Percentiles rank a stretch among this genome's conserved stretches.
Evolutionary conservation across 2,113 vertebrate genomes (phyloP).

Genomic region (Piaya cayana): DNA sequence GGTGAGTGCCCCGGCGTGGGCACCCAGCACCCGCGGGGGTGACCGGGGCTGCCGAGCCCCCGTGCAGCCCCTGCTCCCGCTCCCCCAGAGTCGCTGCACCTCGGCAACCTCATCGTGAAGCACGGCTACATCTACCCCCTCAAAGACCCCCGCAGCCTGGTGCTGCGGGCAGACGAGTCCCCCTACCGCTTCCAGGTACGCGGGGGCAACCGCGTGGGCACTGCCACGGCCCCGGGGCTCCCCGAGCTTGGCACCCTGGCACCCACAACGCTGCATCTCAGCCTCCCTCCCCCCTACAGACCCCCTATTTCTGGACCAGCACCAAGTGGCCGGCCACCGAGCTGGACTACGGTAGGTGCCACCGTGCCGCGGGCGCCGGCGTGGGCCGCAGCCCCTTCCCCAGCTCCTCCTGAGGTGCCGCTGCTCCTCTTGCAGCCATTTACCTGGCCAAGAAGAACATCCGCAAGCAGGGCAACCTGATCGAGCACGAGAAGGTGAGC

Average conservation of each 20-base stretch:
- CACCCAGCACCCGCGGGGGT: accelerated
- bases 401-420: not conserved
- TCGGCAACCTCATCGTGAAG: constrained; percentile 83
- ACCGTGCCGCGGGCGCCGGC: accelerated
- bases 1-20: constrained; percentile 68
- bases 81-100: constrained; percentile 83
- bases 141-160: constrained; percentile 79
- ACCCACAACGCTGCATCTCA: accelerated
- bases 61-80: not conserved
- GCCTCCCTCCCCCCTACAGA: constrained; percentile 66
- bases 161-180: constrained; percentile 80
- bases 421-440: constrained; percentile 77
- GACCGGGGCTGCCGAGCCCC: accelerated
- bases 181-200: constrained; percentile 92
- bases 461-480: constrained; percentile 87
- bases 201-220: accelerated
- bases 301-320: constrained; percentile 93
- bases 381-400: not conserved
- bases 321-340: constrained; percentile 89
- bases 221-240: not conserved
- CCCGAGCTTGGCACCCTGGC: accelerated
- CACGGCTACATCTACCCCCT: constrained; percentile 91
- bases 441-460: constrained; percentile 96
- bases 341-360: constrained; percentile 90
- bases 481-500: constrained; percentile 90